These are phyloP conservation scores for Polylopha cassiicola DNA, from an alignment of 2,888 invertebrate genomes.

Conservation along the genomic window DNA sequence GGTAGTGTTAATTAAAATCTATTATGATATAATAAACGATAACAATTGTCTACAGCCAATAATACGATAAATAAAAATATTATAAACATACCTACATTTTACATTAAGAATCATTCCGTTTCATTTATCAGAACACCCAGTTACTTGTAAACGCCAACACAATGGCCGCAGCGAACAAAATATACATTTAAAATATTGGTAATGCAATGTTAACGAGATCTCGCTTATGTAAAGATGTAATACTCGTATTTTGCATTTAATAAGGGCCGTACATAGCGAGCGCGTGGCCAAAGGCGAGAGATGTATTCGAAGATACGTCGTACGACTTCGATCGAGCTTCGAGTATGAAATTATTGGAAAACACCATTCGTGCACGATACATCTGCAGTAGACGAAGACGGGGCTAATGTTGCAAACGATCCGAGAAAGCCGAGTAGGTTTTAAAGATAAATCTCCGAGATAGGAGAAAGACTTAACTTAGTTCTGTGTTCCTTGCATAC, in stretches of 20 bases:
- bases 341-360: slow-evolving; percentile 74
- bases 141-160: slow-evolving; percentile 29
- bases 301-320: slow-evolving; percentile 54
- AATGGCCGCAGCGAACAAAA: slow-evolving; percentile 33
- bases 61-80: too few species aligned
- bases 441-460: slow-evolving; percentile 65
- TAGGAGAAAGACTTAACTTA: slow-evolving; percentile 40
- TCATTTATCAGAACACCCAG: slow-evolving; percentile 8
- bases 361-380: slow-evolving; percentile 70
- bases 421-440: slow-evolving; percentile 57
- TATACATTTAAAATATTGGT: slow-evolving; percentile 57
- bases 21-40: too few species aligned
- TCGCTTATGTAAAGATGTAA: slow-evolving; percentile 61
- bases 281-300: slow-evolving; percentile 66
- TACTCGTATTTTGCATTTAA: slow-evolving; percentile 67
- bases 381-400: slow-evolving; percentile 50
- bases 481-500: slow-evolving; percentile 44
- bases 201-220: slow-evolving; percentile 70
- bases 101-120: too few species aligned
- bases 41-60: too few species aligned
- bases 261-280: slow-evolving; percentile 57
- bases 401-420: slow-evolving; percentile 61
- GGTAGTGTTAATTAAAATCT: too few species aligned
- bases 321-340: slow-evolving; percentile 51
- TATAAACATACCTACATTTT: too few species aligned